phyloP scores from a whole-genome alignment of 2,113 vertebrate species.

The Leptodactylus fuscus region DNA sequence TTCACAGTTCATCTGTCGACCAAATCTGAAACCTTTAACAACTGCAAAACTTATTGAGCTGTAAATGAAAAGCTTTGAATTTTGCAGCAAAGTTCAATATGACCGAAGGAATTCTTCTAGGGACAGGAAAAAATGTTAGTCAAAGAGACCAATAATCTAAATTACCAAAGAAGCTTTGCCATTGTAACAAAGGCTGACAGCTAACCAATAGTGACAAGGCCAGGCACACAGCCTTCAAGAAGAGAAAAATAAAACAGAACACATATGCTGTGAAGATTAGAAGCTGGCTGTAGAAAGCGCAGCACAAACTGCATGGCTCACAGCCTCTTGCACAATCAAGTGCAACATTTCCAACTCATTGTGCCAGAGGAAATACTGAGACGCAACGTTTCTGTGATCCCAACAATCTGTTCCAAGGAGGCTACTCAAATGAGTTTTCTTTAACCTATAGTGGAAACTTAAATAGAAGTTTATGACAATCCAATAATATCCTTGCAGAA shows the following conservation, averaged over 20 bases:
- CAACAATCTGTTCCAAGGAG: conserved; percentile 49
- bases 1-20: conserved; percentile 60
- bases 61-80: conserved; percentile 37
- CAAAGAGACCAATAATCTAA: not conserved
- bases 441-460: not conserved
- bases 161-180: not conserved
- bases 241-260: not conserved
- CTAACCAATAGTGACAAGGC: conserved; percentile 54
- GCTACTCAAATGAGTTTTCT: not conserved
- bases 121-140: conserved; percentile 53
- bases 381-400: conserved; percentile 31
- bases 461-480: not conserved
- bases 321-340: conserved; percentile 53
- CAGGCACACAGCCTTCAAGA: conserved; percentile 44
- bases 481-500: not conserved
- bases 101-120: conserved; percentile 42
- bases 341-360: conserved; percentile 41
- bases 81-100: conserved; percentile 2
- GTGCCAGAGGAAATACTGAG: conserved; percentile 52
- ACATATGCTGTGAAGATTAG: conserved; percentile 16
- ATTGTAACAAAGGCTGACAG: not conserved
- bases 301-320: conserved; percentile 44
- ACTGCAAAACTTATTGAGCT: conserved; percentile 61
- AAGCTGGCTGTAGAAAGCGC: conserved; percentile 45
- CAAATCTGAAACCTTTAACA: conserved; percentile 58